Evolutionary conservation across 2,888 invertebrate species (phyloP), one percentile per base, ranked within the genome.

Genomic region (Drosophila cyrtoloma): DNA sequence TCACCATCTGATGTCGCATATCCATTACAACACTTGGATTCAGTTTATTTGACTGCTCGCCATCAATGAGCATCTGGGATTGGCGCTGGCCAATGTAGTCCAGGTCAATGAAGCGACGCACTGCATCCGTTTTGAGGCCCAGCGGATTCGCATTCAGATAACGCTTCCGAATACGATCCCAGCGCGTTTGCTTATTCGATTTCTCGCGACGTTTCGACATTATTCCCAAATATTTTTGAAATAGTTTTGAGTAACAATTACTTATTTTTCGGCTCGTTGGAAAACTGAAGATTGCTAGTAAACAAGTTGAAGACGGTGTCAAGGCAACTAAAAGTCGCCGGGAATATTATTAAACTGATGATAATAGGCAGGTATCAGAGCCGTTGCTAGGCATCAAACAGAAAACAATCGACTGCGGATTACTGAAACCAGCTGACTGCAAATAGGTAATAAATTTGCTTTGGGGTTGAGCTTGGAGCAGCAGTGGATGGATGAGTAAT

Each of bases 151-250:
- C 79, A 75, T 89, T 86, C 5, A 82, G 68, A 32, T 92, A 83
- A n/a, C 92, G 86, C 66, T 93, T 94, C 5, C 93, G 86, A 60
- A 94, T 94, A 55, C 93, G 92, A 83, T 94, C 93, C 94, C 94
- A 94, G 56, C 93, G 89, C 22, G 92, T 92, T 28, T 91, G 92
- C 67, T 93, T 93, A 19, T 82, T 88, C n/a, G 81, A 56, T 67
- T 90, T 92, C 1, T 89, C 86, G 1, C 84, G 79, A 59, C 80
- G 83, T 72, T 86, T 89, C 33, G 71, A 77, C 90, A 90, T 89
- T 39, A 7, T 61, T 22, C 33, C 6, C 9, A 19, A 28, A 35
- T 47, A 33, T 26, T 52, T n/a, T 26, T 10, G 26, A 33, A 39
- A 44, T 37, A 28, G n/a, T 19, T 59, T n/a, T 9, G 30, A 30